A percentile compares a stretch with the other conserved stretches of the same genome.
Evolutionary conservation across 2,113 vertebrate species (phyloP).

Genomic region (Ptyas mucosa): DNA sequence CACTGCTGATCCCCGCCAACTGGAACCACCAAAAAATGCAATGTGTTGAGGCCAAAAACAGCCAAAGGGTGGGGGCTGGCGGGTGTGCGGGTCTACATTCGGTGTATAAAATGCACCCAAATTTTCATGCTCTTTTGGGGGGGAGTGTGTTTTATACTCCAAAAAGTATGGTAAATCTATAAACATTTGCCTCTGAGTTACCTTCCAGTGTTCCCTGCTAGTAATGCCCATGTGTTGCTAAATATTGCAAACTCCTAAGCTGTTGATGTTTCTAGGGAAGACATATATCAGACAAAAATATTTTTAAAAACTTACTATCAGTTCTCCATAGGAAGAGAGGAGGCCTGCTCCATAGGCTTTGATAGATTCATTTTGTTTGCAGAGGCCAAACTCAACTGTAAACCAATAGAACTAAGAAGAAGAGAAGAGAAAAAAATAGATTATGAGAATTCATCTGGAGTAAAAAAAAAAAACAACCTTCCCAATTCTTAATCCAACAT

Average conservation of each 20-base stretch:
- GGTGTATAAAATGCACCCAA: no score
- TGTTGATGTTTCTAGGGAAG: not conserved
- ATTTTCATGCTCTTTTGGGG: no score
- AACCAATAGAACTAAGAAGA: slow-evolving; percentile 77
- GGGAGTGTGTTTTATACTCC: no score
- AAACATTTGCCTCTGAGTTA: slow-evolving; percentile 45
- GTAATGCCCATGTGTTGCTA: not conserved
- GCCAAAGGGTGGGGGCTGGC: no score
- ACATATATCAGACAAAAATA: not conserved
- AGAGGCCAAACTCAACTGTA: slow-evolving; percentile 79
- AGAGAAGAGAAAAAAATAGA: not conserved
- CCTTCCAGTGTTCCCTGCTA: slow-evolving; percentile 58
- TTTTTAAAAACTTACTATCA: slow-evolving; percentile 65
- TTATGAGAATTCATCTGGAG: not conserved
- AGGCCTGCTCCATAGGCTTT: slow-evolving; percentile 79
- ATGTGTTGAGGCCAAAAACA: no score
- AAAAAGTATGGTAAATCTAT: not conserved
- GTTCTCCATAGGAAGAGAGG: slow-evolving; percentile 78
- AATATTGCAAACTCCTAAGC: not conserved
- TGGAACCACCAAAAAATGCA: no score
- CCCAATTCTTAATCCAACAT: not conserved
- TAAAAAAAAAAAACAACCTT: not conserved
- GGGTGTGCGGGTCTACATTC: no score
- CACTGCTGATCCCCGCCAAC: no score
- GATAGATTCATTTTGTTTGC: slow-evolving; percentile 73